Conservation (phyloP, 2,888 invertebrate genomes). For the Callinectes sapidus region DNA sequence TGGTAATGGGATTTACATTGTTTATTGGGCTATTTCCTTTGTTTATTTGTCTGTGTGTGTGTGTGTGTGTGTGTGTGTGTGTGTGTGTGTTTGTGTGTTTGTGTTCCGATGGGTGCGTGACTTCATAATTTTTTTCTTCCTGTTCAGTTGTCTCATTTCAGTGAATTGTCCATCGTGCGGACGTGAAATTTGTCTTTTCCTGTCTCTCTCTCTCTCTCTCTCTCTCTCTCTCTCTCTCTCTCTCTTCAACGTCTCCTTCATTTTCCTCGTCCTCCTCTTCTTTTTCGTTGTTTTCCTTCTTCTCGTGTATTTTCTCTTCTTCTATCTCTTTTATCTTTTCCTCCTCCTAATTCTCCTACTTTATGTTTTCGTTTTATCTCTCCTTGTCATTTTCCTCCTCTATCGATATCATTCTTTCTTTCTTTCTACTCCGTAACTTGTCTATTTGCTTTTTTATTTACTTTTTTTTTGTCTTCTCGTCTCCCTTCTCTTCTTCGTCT, state of each 20-base stretch:
- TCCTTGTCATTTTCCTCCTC: background rate
- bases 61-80: background rate
- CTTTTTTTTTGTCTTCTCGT: background rate
- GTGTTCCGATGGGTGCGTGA: background rate
- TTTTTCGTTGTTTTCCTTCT: background rate
- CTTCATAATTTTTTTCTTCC: background rate
- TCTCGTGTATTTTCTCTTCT: background rate
- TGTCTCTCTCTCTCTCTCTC: constrained; percentile 33
- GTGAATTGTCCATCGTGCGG: background rate
- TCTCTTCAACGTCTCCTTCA: background rate
- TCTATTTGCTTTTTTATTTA: background rate
- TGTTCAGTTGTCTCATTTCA: background rate
- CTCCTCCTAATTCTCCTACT: constrained; percentile 19
- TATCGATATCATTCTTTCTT: background rate
- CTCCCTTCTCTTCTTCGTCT: background rate
- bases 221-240: constrained; percentile 38
- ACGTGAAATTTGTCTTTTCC: background rate
- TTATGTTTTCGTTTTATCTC: background rate
- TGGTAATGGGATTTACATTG: background rate
- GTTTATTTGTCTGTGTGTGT: background rate
- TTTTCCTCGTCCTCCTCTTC: constrained; percentile 1
- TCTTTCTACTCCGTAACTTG: no score
- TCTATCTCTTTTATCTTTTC: background rate
- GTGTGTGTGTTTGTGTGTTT: no score
- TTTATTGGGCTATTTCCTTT: background rate